A percentile compares a stretch with the other conserved stretches of the same genome.
These are phyloP conservation scores for Glaucopsyche alexis DNA, from an alignment of 2,888 invertebrate species.

Conservation along the genomic window DNA sequence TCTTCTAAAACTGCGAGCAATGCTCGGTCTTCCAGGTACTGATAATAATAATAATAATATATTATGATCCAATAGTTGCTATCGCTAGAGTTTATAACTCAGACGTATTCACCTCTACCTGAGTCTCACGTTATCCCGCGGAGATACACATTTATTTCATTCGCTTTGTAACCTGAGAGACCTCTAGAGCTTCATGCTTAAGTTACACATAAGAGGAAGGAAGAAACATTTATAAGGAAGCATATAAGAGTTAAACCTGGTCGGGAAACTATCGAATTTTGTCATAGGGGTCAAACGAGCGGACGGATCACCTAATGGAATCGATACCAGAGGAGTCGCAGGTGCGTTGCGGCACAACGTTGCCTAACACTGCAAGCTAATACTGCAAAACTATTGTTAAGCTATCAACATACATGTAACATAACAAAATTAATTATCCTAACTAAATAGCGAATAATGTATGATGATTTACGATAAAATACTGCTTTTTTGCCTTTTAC, in stretches of 20 bases:
- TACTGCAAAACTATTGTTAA: too few species aligned
- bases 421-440: background rate
- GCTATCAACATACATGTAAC: too few species aligned
- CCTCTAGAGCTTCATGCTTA: background rate
- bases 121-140: background rate
- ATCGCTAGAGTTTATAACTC: too few species aligned
- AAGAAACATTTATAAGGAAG: background rate
- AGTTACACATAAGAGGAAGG: background rate
- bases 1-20: too few species aligned
- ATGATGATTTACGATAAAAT: background rate
- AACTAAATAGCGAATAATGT: background rate
- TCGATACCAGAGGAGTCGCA: too few species aligned
- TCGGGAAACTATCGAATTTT: background rate
- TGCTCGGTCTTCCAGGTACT: too few species aligned
- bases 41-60: too few species aligned
- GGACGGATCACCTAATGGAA: too few species aligned
- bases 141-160: background rate
- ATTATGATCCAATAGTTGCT: too few species aligned
- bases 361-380: background rate
- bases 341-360: background rate
- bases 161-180: background rate
- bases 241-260: background rate
- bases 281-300: too few species aligned
- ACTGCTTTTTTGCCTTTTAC: background rate
- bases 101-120: too few species aligned